Evolutionary conservation across 2,888 invertebrate genomes (phyloP).

Genomic region (Villa cingulata): DNA sequence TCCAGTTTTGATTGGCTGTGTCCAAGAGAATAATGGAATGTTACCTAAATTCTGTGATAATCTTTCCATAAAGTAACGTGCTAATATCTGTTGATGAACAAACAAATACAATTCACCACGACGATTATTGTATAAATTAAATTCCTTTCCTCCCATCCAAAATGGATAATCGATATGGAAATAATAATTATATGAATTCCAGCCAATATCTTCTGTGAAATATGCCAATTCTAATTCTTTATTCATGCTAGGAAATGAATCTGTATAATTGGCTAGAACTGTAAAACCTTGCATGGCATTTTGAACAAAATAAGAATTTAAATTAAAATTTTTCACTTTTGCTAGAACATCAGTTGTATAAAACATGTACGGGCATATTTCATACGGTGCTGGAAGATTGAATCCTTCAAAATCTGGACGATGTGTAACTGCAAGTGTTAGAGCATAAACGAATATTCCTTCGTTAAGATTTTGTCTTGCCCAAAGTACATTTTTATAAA

Average conservation of each 20-base stretch:
- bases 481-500: constrained; percentile 54
- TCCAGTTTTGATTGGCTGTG: constrained; percentile 42
- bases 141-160: constrained; percentile 46
- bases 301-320: constrained; percentile 38
- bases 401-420: constrained; percentile 50
- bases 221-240: constrained; percentile 48
- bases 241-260: constrained; percentile 35
- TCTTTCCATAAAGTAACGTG: constrained; percentile 65
- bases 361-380: constrained; percentile 59
- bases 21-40: constrained; percentile 44
- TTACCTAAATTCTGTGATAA: constrained; percentile 55
- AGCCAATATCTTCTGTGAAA: constrained; percentile 57
- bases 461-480: constrained; percentile 55
- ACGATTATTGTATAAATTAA: constrained; percentile 40
- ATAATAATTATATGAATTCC: constrained; percentile 53
- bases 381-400: constrained; percentile 55
- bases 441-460: constrained; percentile 51
- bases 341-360: constrained; percentile 46
- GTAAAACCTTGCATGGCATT: not conserved
- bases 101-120: constrained; percentile 53
- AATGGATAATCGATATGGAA: constrained; percentile 46
- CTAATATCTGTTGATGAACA: constrained; percentile 51
- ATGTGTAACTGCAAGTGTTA: constrained; percentile 47
- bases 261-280: constrained; percentile 45
- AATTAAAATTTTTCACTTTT: constrained; percentile 37